Evolutionary conservation across 2,888 invertebrate species (phyloP).

Genomic region (Dilophus febrilis): DNA sequence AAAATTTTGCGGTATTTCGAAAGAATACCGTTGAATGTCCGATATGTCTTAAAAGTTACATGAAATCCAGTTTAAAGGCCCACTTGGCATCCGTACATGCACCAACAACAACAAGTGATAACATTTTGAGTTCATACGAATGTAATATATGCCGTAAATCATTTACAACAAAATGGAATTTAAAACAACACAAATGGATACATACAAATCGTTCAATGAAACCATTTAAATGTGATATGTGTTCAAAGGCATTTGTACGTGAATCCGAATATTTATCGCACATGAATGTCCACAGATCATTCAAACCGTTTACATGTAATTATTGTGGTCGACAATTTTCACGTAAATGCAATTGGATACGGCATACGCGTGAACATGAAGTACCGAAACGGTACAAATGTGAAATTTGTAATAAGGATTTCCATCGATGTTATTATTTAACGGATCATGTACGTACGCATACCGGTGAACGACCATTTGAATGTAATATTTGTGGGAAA

Average conservation of each 20-base stretch:
- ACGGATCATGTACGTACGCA: constrained; percentile 78
- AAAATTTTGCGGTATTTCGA: constrained; percentile 48
- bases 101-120: constrained; percentile 31
- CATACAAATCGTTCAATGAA: constrained; percentile 69
- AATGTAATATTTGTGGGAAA: constrained; percentile 78
- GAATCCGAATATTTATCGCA: constrained; percentile 66
- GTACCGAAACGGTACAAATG: constrained; percentile 62
- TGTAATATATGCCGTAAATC: constrained; percentile 72
- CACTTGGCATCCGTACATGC: constrained; percentile 58
- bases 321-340: constrained; percentile 81
- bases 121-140: constrained; percentile 40
- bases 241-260: constrained; percentile 70
- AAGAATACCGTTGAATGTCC: constrained; percentile 51
- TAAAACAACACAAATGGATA: constrained; percentile 78
- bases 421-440: constrained; percentile 74
- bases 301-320: constrained; percentile 71
- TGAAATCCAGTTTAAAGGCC: constrained; percentile 60
- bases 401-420: constrained; percentile 60
- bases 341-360: constrained; percentile 70
- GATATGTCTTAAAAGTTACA: constrained; percentile 59
- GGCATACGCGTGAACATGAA: constrained; percentile 73
- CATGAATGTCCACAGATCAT: constrained; percentile 70
- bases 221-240: constrained; percentile 68
- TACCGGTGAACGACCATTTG: constrained; percentile 57
- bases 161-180: constrained; percentile 80